Conservation (phyloP, 1,140 invertebrate species). For the Sycophaga agraensis region DNA sequence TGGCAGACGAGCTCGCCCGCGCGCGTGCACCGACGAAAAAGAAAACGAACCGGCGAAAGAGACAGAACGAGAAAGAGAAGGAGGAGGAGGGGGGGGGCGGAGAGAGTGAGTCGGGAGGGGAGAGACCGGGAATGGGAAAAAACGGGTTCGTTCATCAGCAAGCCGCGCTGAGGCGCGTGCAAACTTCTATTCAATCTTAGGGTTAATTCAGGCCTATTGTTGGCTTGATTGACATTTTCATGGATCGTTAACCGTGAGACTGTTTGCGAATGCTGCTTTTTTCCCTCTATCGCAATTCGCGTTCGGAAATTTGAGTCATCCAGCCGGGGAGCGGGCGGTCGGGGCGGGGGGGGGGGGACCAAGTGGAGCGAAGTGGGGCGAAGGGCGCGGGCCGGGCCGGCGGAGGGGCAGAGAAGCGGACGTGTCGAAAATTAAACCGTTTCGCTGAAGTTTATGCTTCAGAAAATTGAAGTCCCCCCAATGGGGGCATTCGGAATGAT, state of each 20-base stretch:
- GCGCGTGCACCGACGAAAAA: conserved; percentile 27
- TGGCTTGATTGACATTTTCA: conserved; percentile 32
- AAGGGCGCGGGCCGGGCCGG: no score
- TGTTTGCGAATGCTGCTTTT: conserved; percentile 19
- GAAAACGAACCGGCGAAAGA: conserved; percentile 26
- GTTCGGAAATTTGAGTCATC: conserved; percentile 20
- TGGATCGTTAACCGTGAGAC: conserved; percentile 29
- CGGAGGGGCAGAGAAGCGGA: no score
- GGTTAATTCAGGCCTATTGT: conserved; percentile 29
- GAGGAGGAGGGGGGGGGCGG: not conserved
- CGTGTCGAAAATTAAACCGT: conserved; percentile 21
- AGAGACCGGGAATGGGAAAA: not conserved
- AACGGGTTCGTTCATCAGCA: conserved; percentile 29
- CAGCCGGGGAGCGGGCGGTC: not conserved
- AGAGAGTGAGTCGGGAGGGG: not conserved
- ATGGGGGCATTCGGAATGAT: conserved; percentile 18
- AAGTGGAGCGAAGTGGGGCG: no score
- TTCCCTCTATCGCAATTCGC: conserved; percentile 11
- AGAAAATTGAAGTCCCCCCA: conserved; percentile 28
- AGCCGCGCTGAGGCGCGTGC: conserved; percentile 15
- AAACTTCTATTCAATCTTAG: conserved; percentile 30
- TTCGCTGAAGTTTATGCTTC: conserved; percentile 5
- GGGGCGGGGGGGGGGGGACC: no score
- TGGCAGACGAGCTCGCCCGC: conserved; percentile 8
- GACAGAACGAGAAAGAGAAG: conserved; percentile 19